These are phyloP conservation scores for Dromiciops gliroides DNA, from an alignment of 2,113 vertebrate genomes.

Conservation along the genomic window DNA sequence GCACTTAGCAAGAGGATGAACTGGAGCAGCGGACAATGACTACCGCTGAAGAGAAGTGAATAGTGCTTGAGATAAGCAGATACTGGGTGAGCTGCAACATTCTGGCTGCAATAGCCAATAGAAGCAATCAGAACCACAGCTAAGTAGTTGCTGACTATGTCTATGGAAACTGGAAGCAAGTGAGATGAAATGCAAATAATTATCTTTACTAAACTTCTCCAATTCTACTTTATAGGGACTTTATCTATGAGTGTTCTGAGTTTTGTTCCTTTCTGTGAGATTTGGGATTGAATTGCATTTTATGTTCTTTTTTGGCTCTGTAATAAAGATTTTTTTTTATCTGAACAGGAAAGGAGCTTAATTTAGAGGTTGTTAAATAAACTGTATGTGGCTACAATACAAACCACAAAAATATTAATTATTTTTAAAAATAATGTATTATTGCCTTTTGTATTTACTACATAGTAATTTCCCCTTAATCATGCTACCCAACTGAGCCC, in stretches of 20 bases:
- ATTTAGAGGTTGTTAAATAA: neutral
- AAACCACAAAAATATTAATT: neutral
- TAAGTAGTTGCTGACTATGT: neutral
- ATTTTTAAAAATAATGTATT: neutral
- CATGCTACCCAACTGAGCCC: neutral
- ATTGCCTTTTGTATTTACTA: neutral
- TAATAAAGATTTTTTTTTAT: neutral
- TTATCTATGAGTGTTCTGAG: neutral
- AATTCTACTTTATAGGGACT: neutral
- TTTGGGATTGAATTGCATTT: neutral
- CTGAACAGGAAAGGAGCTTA: neutral
- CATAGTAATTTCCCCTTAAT: neutral
- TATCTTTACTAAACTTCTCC: neutral
- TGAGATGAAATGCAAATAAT: neutral
- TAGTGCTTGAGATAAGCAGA: neutral
- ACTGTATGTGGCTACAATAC: neutral
- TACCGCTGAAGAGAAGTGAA: neutral
- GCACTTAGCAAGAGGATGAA: neutral
- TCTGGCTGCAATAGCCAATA: neutral
- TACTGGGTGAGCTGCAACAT: neutral
- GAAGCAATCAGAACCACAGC: neutral
- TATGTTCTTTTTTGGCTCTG: neutral
- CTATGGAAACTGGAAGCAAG: neutral
- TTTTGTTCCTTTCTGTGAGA: neutral
- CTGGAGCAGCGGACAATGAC: neutral